Percentiles rank a stretch among this genome's conserved stretches.
Evolutionary conservation across 2,888 invertebrate species (phyloP).

Genomic region (Lacanobia wlatinum): DNA sequence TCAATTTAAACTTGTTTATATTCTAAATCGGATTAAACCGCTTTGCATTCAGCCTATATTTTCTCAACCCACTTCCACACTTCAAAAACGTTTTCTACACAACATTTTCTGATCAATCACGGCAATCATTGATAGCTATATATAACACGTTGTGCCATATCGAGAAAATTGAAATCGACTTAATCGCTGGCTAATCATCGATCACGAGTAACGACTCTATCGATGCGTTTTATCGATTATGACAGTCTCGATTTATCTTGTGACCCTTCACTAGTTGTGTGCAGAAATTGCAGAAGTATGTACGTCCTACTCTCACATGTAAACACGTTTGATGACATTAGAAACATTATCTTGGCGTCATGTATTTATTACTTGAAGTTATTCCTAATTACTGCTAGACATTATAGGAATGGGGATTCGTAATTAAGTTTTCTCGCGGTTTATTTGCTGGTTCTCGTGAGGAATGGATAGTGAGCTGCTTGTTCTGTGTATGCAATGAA

Average conservation of each 20-base stretch:
- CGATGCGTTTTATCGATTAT: slow-evolving; percentile 61
- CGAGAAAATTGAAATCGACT: slow-evolving; percentile 65
- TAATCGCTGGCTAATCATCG: slow-evolving; percentile 62
- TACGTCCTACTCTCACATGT: slow-evolving; percentile 69
- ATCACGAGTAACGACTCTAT: slow-evolving; percentile 62
- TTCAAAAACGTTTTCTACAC: slow-evolving; percentile 54
- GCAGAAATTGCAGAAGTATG: slow-evolving; percentile 70
- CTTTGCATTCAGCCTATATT: slow-evolving; percentile 45
- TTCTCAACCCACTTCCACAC: slow-evolving; percentile 58
- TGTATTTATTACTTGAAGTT: slow-evolving; percentile 63
- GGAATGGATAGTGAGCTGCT: slow-evolving; percentile 32
- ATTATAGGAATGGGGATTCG: slow-evolving; percentile 51
- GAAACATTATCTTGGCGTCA: slow-evolving; percentile 54
- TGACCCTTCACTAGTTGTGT: slow-evolving; percentile 59
- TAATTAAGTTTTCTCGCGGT: slow-evolving; percentile 57
- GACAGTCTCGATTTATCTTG: slow-evolving; percentile 57
- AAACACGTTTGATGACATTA: slow-evolving; percentile 68
- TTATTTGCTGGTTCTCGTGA: slow-evolving; percentile 22
- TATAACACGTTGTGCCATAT: slow-evolving; percentile 59
- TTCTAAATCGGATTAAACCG: slow-evolving; percentile 44
- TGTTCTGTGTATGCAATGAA: slow-evolving; percentile 37
- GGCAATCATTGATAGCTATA: slow-evolving; percentile 60
- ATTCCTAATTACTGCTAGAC: slow-evolving; percentile 63
- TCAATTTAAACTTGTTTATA: slow-evolving; percentile 43
- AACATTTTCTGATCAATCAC: slow-evolving; percentile 60